Percentiles rank a stretch among this genome's conserved stretches.
Evolutionary conservation across 2,797 vertebrate species (phyloP).

Genomic region (Sebastes variabilis): DNA sequence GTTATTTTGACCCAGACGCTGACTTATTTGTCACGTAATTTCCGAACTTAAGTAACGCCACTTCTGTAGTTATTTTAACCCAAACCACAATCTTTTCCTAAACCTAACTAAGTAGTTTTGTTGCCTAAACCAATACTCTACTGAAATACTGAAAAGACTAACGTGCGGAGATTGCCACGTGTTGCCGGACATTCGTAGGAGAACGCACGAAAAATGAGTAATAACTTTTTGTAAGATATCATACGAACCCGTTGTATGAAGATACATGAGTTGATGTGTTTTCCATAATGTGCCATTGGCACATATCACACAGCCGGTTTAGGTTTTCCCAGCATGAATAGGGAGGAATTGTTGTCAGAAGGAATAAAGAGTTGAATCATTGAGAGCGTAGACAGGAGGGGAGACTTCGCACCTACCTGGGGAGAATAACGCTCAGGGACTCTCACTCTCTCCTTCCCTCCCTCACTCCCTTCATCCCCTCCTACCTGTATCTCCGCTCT

Average conservation of each 20-base stretch:
- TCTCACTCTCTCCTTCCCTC: slow-evolving; percentile 18
- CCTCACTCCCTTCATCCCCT: slow-evolving; percentile 30
- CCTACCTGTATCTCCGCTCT: slow-evolving; percentile 39
- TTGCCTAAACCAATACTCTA: too few species aligned
- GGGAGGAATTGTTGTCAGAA: slow-evolving; percentile 42
- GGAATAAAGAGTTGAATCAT: slow-evolving; percentile 38
- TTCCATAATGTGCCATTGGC: slow-evolving; percentile 31
- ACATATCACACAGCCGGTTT: neutral
- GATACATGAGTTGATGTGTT: slow-evolving; percentile 29
- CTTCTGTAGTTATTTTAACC: neutral
- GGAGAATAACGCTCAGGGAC: slow-evolving; percentile 32
- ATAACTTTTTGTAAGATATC: neutral
- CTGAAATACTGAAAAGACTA: too few species aligned
- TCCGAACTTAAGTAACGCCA: too few species aligned
- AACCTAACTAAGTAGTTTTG: neutral
- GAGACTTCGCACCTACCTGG: slow-evolving; percentile 50
- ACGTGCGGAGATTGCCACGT: too few species aligned
- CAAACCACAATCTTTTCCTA: neutral
- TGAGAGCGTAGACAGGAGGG: slow-evolving; percentile 28
- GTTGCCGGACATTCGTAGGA: too few species aligned
- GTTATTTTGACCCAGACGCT: neutral
- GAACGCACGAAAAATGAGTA: neutral
- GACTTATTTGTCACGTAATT: neutral
- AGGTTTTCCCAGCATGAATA: slow-evolving; percentile 1
- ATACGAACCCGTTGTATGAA: neutral